Percentiles rank a stretch among this genome's conserved stretches.
These are phyloP conservation scores for Axea sp. DNA, from an alignment of 2,888 invertebrate species.

Conservation along the genomic window DNA sequence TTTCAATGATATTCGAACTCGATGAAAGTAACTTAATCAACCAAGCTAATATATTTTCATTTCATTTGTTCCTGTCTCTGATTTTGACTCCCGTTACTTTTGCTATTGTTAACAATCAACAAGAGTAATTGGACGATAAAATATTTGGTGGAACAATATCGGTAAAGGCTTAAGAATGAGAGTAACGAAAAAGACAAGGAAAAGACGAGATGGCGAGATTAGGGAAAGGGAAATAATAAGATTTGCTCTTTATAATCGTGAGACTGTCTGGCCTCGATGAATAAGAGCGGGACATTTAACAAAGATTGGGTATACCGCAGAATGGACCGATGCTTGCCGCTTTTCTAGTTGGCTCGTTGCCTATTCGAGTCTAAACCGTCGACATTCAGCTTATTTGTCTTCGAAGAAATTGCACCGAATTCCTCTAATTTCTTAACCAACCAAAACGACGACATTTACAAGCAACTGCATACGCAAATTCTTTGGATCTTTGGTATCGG, in stretches of 20 bases:
- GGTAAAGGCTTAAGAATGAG: slow-evolving; percentile 41
- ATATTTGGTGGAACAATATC: slow-evolving; percentile 70
- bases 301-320: slow-evolving; percentile 72
- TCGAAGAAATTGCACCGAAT: slow-evolving; percentile 50
- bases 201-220: slow-evolving; percentile 66
- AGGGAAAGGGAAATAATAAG: slow-evolving; percentile 73
- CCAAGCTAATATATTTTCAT: too few relatives aligned
- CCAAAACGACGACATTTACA: slow-evolving; percentile 42
- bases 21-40: too few relatives aligned
- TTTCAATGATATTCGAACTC: too few relatives aligned
- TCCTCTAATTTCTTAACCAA: slow-evolving; percentile 50
- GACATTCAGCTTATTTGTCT: slow-evolving; percentile 53
- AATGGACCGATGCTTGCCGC: slow-evolving; percentile 66
- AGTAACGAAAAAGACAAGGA: slow-evolving; percentile 54
- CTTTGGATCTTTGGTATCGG: too few relatives aligned
- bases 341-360: slow-evolving; percentile 70
- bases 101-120: slow-evolving; percentile 63
- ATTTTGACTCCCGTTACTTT: too few relatives aligned
- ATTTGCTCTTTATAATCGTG: slow-evolving; percentile 77
- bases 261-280: slow-evolving; percentile 75
- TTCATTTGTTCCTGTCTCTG: not conserved
- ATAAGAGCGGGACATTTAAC: slow-evolving; percentile 73
- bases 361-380: slow-evolving; percentile 62
- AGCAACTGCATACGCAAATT: too few relatives aligned
- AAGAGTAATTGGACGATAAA: slow-evolving; percentile 72